Evolutionary conservation across 2,888 invertebrate species (phyloP), one percentile per base, ranked within the genome.

Genomic region (Drosophila nr. medialis): DNA sequence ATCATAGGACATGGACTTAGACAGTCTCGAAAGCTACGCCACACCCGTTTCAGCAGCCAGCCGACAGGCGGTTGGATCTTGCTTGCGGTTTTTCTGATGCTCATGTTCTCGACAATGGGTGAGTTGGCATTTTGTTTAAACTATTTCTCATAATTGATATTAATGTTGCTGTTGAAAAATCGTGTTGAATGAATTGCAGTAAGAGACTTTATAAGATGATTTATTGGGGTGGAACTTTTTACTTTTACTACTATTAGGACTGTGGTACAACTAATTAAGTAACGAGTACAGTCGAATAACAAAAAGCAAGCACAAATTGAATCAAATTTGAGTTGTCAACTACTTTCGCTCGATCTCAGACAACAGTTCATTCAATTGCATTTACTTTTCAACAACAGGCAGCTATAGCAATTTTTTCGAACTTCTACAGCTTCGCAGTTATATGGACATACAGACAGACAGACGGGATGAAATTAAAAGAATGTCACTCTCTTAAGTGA

Each of bases 401-500:
- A 66, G 66, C 65, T 75, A 55, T 61, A 64, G 54, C 2, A 64
- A 53, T 62, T 51, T 58, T 40, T 27, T 55, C 32, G 8, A 56
- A 72, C 58, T 67, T 71, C 54, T 65, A 69, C 38, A 65, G 82
- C 68, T 85, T 83, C 83, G 56, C 70, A 81, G 76, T 81, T 76
- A 76, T 71, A 64, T 63, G 38, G 53, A 48, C 24, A 42, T n/a
- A 29, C 51, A 36, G 51, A 55, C 49, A 24, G 29, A 29, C 40
- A 29, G 63, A 45, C 5, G 15, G 59, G n/a, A 13, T 49, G 24
- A 58, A 60, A 69, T 72, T 59, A 68, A 72, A 66, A 64, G 67
- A 77, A 63, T 60, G 60, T 59, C 34, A 59, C 61, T 64, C 61
- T 56, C 54, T 58, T 48, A 13, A n/a, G 53, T 51, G 48, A n/a